These are phyloP conservation scores for Fragum fragum DNA, from an alignment of 2,888 invertebrate species.

Conservation along the genomic window DNA sequence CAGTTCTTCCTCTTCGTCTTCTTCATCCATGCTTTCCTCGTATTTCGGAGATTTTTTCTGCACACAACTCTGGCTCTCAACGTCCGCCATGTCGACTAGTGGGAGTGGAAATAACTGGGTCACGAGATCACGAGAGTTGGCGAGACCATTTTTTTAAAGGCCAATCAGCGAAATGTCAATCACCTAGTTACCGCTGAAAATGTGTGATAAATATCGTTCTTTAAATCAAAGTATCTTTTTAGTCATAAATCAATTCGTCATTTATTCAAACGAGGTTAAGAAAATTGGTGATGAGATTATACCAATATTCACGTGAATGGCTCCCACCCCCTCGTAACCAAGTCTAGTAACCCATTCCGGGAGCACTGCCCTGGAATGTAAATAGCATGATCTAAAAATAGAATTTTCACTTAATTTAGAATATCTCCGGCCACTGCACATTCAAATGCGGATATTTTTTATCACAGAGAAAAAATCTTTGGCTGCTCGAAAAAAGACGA, in stretches of 20 bases:
- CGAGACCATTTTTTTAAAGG: constrained; percentile 31
- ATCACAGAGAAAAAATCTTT: too few species aligned
- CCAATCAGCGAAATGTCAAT: neutral
- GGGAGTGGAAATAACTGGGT: constrained; percentile 56
- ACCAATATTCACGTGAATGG: neutral
- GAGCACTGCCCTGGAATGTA: constrained; percentile 26
- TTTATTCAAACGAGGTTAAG: neutral
- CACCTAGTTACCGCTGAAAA: neutral
- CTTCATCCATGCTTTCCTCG: constrained; percentile 37
- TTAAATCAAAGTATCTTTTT: neutral
- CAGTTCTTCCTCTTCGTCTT: constrained; percentile 68
- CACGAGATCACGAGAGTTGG: constrained; percentile 53
- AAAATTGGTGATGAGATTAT: neutral
- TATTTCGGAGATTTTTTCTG: constrained; percentile 38
- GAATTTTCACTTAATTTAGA: constrained; percentile 4
- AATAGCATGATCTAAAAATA: constrained; percentile 26
- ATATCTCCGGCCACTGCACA: neutral
- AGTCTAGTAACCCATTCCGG: constrained; percentile 5
- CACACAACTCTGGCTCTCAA: constrained; percentile 43
- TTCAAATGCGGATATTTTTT: too few species aligned
- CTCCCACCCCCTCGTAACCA: neutral
- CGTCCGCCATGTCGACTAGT: constrained; percentile 74
- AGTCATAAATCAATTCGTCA: neutral
- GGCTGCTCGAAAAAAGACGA: too few species aligned
- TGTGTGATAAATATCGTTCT: neutral